A percentile compares a stretch with the other conserved stretches of the same genome.
phyloP scores from a whole-genome alignment of 2,888 invertebrate genomes.

The Dicycla oo region DNA sequence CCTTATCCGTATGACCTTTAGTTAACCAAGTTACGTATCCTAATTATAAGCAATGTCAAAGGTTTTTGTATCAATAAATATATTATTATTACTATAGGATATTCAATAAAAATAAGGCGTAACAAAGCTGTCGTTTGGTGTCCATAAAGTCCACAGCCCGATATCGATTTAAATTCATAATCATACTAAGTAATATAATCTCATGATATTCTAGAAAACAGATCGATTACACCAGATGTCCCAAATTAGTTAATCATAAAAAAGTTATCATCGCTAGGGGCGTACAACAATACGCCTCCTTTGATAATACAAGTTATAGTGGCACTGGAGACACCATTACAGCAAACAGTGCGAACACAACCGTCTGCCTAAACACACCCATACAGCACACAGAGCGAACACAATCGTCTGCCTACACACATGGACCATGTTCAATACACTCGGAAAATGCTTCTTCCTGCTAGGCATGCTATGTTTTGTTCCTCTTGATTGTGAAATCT shows the following conservation, averaged over 20 bases:
- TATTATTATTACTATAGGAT: too few relatives aligned
- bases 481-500: constrained; percentile 89
- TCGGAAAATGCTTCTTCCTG: constrained; percentile 69
- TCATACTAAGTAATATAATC: constrained; percentile 17
- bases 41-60: too few relatives aligned
- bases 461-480: constrained; percentile 67
- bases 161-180: neutral
- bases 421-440: constrained; percentile 76
- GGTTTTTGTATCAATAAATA: too few relatives aligned
- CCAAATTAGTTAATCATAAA: constrained; percentile 5
- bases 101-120: neutral
- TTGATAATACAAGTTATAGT: constrained; percentile 27
- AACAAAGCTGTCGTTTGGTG: neutral
- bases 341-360: constrained; percentile 53
- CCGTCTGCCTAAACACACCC: constrained; percentile 36
- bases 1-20: too few relatives aligned
- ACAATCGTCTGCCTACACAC: constrained; percentile 42
- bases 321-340: neutral
- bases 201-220: constrained; percentile 14
- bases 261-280: constrained; percentile 47
- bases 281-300: constrained; percentile 59
- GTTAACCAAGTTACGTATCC: too few relatives aligned
- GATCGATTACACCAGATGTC: constrained; percentile 51
- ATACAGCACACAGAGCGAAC: constrained; percentile 49
- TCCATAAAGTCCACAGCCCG: neutral